phyloP scores from a whole-genome alignment of 2,113 vertebrate species.

The Willisornis vidua region DNA sequence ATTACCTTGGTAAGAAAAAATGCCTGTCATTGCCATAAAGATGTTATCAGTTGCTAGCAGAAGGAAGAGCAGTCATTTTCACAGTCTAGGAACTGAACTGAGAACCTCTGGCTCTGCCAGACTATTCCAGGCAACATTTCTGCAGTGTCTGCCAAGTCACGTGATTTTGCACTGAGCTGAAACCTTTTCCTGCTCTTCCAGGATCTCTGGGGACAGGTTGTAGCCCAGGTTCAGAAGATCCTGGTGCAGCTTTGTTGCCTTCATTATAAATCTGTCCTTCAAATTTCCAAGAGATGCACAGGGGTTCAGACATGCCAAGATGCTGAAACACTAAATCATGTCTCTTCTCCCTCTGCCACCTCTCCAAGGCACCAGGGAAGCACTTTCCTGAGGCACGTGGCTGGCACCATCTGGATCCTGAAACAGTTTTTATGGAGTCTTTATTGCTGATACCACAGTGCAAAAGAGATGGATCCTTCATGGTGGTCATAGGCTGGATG shows the following conservation, averaged over 20 bases:
- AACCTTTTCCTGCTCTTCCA: not conserved
- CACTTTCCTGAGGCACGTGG: not conserved
- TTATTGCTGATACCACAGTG: not conserved
- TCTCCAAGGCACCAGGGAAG: not conserved
- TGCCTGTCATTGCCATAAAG: not conserved
- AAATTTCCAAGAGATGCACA: not conserved
- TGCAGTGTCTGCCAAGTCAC: not conserved
- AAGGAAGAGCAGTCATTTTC: not conserved
- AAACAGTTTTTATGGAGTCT: not conserved
- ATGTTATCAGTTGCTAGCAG: not conserved
- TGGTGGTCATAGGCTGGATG: accelerated
- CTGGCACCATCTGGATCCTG: not conserved
- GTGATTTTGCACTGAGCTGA: not conserved
- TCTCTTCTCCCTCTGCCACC: not conserved
- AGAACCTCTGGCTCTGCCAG: not conserved
- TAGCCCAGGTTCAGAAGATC: not conserved
- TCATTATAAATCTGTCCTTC: not conserved
- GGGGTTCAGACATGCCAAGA: not conserved
- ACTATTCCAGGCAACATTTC: not conserved
- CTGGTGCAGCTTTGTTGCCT: not conserved
- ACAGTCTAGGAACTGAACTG: not conserved
- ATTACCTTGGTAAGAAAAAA: not conserved
- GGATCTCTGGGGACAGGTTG: not conserved
- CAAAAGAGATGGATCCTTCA: not conserved
- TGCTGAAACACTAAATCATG: not conserved